Conservation (phyloP, 2,888 invertebrate genomes). For the Sarcophaga carnaria region DNA sequence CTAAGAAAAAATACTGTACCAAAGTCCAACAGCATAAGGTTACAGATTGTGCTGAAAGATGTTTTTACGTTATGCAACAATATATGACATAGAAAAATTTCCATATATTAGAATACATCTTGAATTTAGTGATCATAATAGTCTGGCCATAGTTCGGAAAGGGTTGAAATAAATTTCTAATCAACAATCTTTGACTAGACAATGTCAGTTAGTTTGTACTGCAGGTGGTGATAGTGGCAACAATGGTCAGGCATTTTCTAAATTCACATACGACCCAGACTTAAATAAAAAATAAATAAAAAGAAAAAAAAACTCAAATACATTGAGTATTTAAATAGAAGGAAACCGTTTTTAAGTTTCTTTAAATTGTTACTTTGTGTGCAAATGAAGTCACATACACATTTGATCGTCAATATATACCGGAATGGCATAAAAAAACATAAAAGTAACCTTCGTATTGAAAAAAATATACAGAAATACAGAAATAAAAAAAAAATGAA, state of each 20-base stretch:
- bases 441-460: conserved; percentile 61
- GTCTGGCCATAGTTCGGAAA: not conserved
- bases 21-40: conserved; percentile 5
- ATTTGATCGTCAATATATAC: conserved; percentile 55
- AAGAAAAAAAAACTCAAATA: conserved; percentile 12
- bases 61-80: not conserved
- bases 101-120: no score
- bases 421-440: conserved; percentile 68
- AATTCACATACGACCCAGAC: conserved; percentile 60
- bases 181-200: not conserved
- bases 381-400: conserved; percentile 76
- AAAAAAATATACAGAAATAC: conserved; percentile 25
- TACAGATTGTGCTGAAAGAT: conserved; percentile 12
- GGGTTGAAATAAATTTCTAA: not conserved
- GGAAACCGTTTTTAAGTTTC: conserved; percentile 64
- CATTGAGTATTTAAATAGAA: conserved; percentile 57
- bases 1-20: conserved; percentile 29
- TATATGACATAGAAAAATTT: no score
- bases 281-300: conserved; percentile 28
- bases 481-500: conserved; percentile 15
- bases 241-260: conserved; percentile 63
- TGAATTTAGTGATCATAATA: no score
- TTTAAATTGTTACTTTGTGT: conserved; percentile 78
- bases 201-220: not conserved
- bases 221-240: conserved; percentile 50